Percentiles rank a stretch among this genome's conserved stretches.
phyloP scores from a whole-genome alignment of 2,888 invertebrate genomes.

The Rosalia funebris region DNA sequence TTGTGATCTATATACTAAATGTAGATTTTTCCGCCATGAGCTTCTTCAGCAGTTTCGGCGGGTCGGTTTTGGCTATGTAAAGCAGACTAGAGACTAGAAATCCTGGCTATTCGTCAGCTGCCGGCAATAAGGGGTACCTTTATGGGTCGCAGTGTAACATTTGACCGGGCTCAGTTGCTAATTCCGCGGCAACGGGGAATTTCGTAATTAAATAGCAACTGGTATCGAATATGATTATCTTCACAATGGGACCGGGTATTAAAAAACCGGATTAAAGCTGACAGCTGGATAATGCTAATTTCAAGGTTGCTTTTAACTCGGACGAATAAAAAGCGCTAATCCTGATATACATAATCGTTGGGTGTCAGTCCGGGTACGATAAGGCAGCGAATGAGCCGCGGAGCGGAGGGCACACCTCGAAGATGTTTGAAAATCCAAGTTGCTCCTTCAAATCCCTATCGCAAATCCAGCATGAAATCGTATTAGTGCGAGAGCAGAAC shows the following conservation, averaged over 20 bases:
- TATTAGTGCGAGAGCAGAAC: conserved; percentile 67
- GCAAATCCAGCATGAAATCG: conserved; percentile 76
- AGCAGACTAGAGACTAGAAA: too few species aligned
- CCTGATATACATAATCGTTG: conserved; percentile 34
- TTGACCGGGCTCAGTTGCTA: neutral
- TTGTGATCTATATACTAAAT: too few species aligned
- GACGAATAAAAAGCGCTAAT: conserved; percentile 28
- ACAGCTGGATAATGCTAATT: conserved; percentile 23
- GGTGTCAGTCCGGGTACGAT: conserved; percentile 23
- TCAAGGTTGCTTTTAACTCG: conserved; percentile 24
- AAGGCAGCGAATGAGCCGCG: conserved; percentile 8
- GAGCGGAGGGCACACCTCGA: conserved; percentile 1
- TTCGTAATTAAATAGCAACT: conserved; percentile 1
- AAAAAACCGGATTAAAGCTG: conserved; percentile 29
- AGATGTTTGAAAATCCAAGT: conserved; percentile 51
- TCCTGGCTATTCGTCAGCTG: neutral
- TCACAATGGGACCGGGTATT: conserved; percentile 13
- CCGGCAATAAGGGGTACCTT: neutral
- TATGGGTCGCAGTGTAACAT: neutral
- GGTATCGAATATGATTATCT: neutral
- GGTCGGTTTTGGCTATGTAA: too few species aligned
- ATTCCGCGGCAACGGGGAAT: neutral
- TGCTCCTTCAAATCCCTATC: conserved; percentile 69
- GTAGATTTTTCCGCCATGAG: too few species aligned
- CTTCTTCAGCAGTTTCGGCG: too few species aligned